Base-by-base conservation (phyloP, 2,113 vertebrate species). In the Canis aureus region DNA sequence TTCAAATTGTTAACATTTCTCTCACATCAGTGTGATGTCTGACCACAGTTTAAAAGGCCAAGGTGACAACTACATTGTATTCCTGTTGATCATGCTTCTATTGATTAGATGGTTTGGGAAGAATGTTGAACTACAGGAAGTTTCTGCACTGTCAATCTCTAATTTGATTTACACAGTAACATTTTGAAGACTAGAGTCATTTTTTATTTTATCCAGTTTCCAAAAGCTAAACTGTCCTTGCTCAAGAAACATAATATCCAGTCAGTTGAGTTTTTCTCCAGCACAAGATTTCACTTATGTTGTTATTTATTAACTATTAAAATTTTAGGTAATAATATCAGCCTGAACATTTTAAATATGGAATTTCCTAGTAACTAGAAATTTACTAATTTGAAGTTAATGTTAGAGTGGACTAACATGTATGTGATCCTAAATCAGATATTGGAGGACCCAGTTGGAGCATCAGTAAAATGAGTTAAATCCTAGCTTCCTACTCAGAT, bases 351-450 rank as follows among this genome's bases (percentile, higher is more conserved):
- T 97, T 97, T 16, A 89, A 98, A 53, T 94, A 97, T 60, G 95
- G 49, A 79, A 93, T 64, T 11, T 98, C 96, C 91, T 74, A 96
- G 97, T 96, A 98, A 79, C 57, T 95, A 85, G 81, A 89, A 97
- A 97, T 96, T 96, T 95, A 95, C 97, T 98, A 81, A 93, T 97
- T 95, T 97, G 87, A 97, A 98, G 76, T 95, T 98, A 89, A 95
- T 81, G 67, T 89, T 89, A 95, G 90, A 98, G 67, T 94, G 51
- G 86, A 91, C 97, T 97, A 92, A 73, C 8, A 73, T 79, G 29
- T 57, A 74, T 69, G 89, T 57, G n/a, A 85, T 43, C 64, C 49
- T 0, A 3, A 51, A 20, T 38, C 82, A 53, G 11, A 49, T 29
- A 12, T 25, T 55, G 76, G 93, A 96, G 79, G 10, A n/a, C 64